Conservation (phyloP, 2,888 invertebrate genomes). For the Blomia tropicalis region DNA sequence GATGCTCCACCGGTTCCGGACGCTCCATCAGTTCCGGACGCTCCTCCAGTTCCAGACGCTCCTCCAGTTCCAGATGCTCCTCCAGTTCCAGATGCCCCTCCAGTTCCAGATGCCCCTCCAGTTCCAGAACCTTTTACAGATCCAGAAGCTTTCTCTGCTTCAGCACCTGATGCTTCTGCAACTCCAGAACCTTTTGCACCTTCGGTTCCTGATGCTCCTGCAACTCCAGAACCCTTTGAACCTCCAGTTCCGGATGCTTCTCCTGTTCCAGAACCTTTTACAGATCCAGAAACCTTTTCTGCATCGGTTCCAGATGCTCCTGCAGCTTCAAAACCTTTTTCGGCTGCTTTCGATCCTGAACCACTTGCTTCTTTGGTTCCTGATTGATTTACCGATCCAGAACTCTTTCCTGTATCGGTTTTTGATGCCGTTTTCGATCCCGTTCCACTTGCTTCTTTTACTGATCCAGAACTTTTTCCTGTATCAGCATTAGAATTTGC, state of each 20-base stretch:
- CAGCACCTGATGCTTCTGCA: not conserved
- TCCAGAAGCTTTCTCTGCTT: not conserved
- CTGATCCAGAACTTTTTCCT: not conserved
- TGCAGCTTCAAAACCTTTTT: not conserved
- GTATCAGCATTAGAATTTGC: not conserved
- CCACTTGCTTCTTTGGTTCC: not conserved
- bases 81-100: not conserved
- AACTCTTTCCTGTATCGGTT: not conserved
- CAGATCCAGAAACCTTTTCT: not conserved
- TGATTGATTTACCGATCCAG: not conserved
- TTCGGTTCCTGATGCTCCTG: not conserved
- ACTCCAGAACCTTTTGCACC: not conserved
- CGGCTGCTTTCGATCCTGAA: not conserved
- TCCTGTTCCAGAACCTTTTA: not conserved
- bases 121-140: not conserved
- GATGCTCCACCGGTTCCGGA: no score
- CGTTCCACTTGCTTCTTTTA: not conserved
- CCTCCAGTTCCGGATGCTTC: not conserved
- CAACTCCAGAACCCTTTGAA: not conserved
- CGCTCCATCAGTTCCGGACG: not conserved
- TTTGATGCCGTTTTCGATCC: not conserved
- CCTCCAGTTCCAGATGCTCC: not conserved
- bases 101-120: not conserved
- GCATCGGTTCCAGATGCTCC: not conserved
- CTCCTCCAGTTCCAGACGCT: not conserved